Percentiles rank a stretch among this genome's conserved stretches.
phyloP scores from a whole-genome alignment of 2,888 invertebrate species.

The Tryphoninae sp. region DNA sequence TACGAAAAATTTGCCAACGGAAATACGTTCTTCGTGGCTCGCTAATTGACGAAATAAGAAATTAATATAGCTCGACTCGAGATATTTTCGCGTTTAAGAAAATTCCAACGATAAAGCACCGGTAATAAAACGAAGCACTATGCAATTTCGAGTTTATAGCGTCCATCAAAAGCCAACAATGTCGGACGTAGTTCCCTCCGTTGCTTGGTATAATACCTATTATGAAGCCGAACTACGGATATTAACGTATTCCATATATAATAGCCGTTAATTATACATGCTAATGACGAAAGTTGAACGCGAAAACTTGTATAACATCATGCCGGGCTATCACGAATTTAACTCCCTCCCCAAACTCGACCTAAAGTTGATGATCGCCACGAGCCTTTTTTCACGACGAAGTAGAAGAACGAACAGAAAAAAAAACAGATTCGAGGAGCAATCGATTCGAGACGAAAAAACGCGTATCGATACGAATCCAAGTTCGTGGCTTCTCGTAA shows the following conservation, averaged over 20 bases:
- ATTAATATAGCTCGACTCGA: no score
- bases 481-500: slow-evolving; percentile 11
- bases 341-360: background rate
- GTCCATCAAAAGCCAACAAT: background rate
- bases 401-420: background rate
- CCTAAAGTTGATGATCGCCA: slow-evolving; percentile 5
- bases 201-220: slow-evolving; percentile 11
- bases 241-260: slow-evolving; percentile 46
- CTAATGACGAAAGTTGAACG: slow-evolving; percentile 42
- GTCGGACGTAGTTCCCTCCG: slow-evolving; percentile 10
- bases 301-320: slow-evolving; percentile 33
- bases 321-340: slow-evolving; percentile 28
- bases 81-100: background rate
- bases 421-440: background rate
- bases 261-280: slow-evolving; percentile 54
- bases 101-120: background rate
- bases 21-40: no score
- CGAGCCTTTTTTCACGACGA: slow-evolving; percentile 14
- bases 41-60: no score
- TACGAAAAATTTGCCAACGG: no score
- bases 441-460: slow-evolving; percentile 16
- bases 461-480: slow-evolving; percentile 5
- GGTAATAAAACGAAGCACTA: background rate
- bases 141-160: background rate
- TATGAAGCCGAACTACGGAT: slow-evolving; percentile 5